Conservation (phyloP, 2,888 invertebrate genomes). For the Diplazon laetatorius region DNA sequence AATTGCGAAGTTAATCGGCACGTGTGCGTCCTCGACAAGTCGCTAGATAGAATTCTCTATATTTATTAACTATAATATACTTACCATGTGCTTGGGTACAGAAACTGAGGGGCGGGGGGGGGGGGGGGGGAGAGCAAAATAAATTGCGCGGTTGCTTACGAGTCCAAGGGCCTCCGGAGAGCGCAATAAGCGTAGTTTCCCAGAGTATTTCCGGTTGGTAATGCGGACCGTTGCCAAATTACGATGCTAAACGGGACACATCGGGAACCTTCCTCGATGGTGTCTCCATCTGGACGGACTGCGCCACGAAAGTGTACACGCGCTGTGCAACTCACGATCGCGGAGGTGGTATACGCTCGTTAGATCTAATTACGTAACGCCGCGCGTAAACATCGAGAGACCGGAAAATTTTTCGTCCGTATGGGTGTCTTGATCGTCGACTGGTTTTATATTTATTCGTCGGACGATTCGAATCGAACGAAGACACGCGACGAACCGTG, state of each 20-base stretch:
- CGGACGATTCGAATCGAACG: conserved; percentile 26
- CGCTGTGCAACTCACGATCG: background rate
- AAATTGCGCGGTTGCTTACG: conserved; percentile 36
- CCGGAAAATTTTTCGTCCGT: conserved; percentile 33
- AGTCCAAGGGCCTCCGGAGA: conserved; percentile 53
- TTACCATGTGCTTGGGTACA: background rate
- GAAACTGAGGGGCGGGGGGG: background rate
- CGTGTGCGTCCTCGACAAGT: conserved; percentile 58
- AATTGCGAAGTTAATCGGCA: conserved; percentile 61
- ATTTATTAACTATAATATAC: conserved; percentile 5
- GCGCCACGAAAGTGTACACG: background rate
- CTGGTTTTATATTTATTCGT: conserved; percentile 18
- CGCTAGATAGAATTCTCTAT: conserved; percentile 40
- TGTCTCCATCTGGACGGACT: conserved; percentile 28
- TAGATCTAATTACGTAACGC: conserved; percentile 53
- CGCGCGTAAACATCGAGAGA: conserved; percentile 44
- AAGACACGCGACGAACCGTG: conserved; percentile 30
- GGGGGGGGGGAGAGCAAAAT: conserved; percentile 26
- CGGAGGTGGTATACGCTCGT: conserved; percentile 39
- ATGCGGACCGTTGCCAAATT: conserved; percentile 52
- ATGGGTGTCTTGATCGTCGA: conserved; percentile 11
- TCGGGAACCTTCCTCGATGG: conserved; percentile 3
- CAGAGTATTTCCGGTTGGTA: conserved; percentile 59
- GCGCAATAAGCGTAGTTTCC: conserved; percentile 40
- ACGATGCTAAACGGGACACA: conserved; percentile 36